phyloP scores from a whole-genome alignment of 2,888 invertebrate species.

The Helleia helle region DNA sequence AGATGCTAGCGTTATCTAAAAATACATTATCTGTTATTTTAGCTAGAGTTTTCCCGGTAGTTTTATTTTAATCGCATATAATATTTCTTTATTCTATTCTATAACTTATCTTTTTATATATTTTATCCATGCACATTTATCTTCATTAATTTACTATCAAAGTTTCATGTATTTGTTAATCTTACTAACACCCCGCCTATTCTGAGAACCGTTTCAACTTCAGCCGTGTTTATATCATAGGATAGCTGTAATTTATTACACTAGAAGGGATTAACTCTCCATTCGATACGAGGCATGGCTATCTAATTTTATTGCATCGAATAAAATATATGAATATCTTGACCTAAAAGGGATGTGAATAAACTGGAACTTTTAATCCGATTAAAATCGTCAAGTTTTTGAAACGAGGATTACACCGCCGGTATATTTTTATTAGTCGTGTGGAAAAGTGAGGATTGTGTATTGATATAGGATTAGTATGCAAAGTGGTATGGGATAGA shows the following conservation, averaged over 20 bases:
- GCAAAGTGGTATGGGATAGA: too few relatives aligned
- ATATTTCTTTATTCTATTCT: too few relatives aligned
- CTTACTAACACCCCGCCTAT: constrained; percentile 2
- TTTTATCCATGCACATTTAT: too few relatives aligned
- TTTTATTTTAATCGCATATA: too few relatives aligned
- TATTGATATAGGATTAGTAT: too few relatives aligned
- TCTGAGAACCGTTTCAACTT: constrained; percentile 2
- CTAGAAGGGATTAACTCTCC: not conserved
- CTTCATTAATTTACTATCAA: too few relatives aligned
- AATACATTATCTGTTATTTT: too few relatives aligned
- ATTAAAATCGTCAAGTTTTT: not conserved
- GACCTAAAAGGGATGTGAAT: not conserved
- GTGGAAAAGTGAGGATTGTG: too few relatives aligned
- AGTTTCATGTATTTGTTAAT: constrained; percentile 4
- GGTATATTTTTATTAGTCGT: not conserved
- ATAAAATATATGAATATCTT: constrained; percentile 9
- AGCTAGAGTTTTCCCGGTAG: too few relatives aligned
- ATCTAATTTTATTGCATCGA: constrained; percentile 5
- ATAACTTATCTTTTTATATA: too few relatives aligned
- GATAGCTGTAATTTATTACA: constrained; percentile 5
- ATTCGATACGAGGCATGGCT: constrained; percentile 7
- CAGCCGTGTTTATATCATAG: not conserved
- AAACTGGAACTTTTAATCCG: constrained; percentile 9
- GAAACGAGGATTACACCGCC: not conserved
- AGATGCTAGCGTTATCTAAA: too few relatives aligned